Percentiles rank a stretch among this genome's conserved stretches.
phyloP scores from a whole-genome alignment of 2,113 vertebrate genomes.

The Speoplatyrhinus poulsoni region DNA sequence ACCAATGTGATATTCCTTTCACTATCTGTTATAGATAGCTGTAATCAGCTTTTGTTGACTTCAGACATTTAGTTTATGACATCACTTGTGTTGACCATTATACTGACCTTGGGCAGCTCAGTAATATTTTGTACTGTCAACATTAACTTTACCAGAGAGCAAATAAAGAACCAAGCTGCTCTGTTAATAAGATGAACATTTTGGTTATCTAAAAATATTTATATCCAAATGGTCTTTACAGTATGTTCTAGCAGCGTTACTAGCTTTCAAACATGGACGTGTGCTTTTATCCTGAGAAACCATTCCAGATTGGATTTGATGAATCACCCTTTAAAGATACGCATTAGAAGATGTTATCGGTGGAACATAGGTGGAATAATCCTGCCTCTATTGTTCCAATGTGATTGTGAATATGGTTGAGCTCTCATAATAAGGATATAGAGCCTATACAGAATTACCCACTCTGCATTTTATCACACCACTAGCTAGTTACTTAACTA shows the following conservation, averaged over 20 bases:
- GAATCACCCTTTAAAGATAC: background rate
- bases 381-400: background rate
- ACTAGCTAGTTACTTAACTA: background rate
- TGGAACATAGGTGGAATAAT: too few species aligned
- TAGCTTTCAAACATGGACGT: constrained; percentile 18
- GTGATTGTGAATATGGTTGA: background rate
- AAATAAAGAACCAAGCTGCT: constrained; percentile 38
- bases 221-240: constrained; percentile 52
- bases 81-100: background rate
- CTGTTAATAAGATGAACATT: constrained; percentile 16
- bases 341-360: too few species aligned
- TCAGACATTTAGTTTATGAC: constrained; percentile 26
- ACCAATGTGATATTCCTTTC: background rate
- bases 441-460: background rate
- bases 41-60: constrained; percentile 31
- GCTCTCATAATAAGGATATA: too few species aligned
- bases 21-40: background rate
- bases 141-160: constrained; percentile 15
- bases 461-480: background rate
- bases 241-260: constrained; percentile 8
- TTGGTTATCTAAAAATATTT: constrained; percentile 54
- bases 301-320: constrained; percentile 13
- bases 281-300: background rate
- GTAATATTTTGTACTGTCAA: constrained; percentile 20
- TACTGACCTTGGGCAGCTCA: constrained; percentile 16